A percentile compares a stretch with the other conserved stretches of the same genome.
Evolutionary conservation across 2,113 vertebrate species (phyloP).

Genomic region (Setophaga kirtlandii): DNA sequence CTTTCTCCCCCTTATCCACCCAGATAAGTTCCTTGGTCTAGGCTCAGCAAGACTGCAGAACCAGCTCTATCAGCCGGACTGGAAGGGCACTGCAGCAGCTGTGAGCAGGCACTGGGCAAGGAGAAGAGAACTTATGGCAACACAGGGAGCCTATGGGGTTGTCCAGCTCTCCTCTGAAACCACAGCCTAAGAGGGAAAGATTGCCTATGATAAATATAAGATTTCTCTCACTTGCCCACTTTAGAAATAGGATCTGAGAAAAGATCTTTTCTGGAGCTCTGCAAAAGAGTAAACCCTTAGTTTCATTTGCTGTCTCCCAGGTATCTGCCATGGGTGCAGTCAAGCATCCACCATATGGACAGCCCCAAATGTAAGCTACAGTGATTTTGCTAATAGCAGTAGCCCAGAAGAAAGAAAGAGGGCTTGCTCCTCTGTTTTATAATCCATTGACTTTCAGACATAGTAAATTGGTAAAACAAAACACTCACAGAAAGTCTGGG

Average conservation of each 20-base stretch:
- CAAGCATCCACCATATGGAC: neutral
- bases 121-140: neutral
- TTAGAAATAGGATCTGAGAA: neutral
- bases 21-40: neutral
- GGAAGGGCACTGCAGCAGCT: neutral
- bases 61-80: neutral
- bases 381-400: neutral
- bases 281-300: neutral
- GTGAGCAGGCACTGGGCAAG: neutral
- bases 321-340: neutral
- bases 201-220: neutral
- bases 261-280: neutral
- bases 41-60: neutral
- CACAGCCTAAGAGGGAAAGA: neutral
- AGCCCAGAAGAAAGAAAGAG: neutral
- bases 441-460: constrained; percentile 6
- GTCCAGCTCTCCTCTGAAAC: neutral
- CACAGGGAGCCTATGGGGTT: neutral
- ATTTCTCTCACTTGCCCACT: neutral
- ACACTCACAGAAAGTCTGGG: constrained; percentile 17
- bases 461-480: constrained; percentile 39
- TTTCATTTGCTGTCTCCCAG: neutral
- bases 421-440: neutral
- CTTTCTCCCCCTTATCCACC: neutral
- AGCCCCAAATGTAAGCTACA: neutral